phyloP scores from a whole-genome alignment of 1,140 invertebrate species.

The Heterodera schachtii region DNA sequence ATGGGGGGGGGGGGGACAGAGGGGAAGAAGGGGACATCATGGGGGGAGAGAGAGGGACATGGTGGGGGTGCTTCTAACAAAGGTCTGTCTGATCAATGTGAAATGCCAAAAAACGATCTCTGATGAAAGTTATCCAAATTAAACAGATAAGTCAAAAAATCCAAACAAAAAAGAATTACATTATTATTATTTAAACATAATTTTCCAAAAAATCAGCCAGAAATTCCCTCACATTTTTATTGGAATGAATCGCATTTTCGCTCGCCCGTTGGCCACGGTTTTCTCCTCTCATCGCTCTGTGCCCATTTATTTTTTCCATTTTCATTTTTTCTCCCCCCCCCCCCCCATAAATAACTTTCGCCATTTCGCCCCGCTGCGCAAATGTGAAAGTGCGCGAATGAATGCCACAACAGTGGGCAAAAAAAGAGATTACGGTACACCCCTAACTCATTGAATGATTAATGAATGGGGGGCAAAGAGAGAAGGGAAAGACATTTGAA shows the following conservation, averaged over 20 bases:
- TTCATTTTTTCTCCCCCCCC: background rate
- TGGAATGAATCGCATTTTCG: too few species aligned
- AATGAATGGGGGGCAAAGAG: background rate
- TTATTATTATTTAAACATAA: too few species aligned
- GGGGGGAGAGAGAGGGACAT: too few species aligned
- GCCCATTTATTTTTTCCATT: background rate
- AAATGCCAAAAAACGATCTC: background rate
- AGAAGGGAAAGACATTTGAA: background rate
- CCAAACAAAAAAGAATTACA: constrained; percentile 5
- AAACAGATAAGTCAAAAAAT: background rate
- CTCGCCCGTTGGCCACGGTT: too few species aligned
- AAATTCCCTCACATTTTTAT: too few species aligned
- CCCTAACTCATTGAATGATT: background rate
- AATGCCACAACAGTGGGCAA: background rate
- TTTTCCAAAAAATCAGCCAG: too few species aligned
- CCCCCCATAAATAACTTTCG: background rate
- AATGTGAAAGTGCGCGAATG: constrained; percentile 14
- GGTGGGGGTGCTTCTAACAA: too few species aligned
- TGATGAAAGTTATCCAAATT: background rate
- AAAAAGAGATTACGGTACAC: background rate
- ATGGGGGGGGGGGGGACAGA: too few species aligned
- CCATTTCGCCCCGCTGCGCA: background rate
- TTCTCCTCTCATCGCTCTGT: background rate
- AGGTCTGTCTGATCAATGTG: too few species aligned
- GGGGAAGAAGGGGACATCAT: too few species aligned